Evolutionary conservation across 2,113 vertebrate species (phyloP), one percentile per base, ranked within the genome.

Genomic region (Hymenochirus boettgeri): DNA sequence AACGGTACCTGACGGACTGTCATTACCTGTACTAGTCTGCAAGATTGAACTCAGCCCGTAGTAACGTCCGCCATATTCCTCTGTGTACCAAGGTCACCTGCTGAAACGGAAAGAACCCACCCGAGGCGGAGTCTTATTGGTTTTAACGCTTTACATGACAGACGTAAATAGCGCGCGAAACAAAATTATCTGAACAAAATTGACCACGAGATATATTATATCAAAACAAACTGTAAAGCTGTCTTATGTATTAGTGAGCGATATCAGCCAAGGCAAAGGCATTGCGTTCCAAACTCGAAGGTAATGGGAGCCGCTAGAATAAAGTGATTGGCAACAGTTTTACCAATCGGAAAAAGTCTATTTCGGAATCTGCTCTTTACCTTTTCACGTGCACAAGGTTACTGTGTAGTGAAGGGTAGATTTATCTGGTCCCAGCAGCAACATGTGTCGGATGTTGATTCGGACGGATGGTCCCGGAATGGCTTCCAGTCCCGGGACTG

Each of bases 31-130:
- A 25, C 82, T 77, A 77, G 80, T 75, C 69, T 82, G 71, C 70
- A 83, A 86, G 1, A 88, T 56, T 59, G 75, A 85, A 70, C 82
- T 75, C 62, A 90, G 57, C 73, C 82, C n/a, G 78, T 22, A 83
- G 48, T 2, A 90, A 45, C 23, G 79, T 70, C n/a, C 77, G 92
- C 90, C 93, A 94, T 93, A 64, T 74, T 71, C 73, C 73, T 64
- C 47, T 51, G 59, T 52, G 58, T 7, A 65, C 70, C 91, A 95
- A 95, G 94, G 92, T 88, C 89, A 78, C 57, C 2, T 17, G 1
- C 1, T 58, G 11, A 80, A 82, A 90, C 88, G 89, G 92, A 92
- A n/a, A 84, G 73, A 75, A 29, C 26, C 65, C 10, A 9, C 3
- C 12, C 11, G 2, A 19, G 22, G n/a, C 8, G 46, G 19, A 37